Evolutionary conservation across 2,797 vertebrate genomes (phyloP), one percentile per base, ranked within the genome.

Genomic region (Anolis apletophallus): DNA sequence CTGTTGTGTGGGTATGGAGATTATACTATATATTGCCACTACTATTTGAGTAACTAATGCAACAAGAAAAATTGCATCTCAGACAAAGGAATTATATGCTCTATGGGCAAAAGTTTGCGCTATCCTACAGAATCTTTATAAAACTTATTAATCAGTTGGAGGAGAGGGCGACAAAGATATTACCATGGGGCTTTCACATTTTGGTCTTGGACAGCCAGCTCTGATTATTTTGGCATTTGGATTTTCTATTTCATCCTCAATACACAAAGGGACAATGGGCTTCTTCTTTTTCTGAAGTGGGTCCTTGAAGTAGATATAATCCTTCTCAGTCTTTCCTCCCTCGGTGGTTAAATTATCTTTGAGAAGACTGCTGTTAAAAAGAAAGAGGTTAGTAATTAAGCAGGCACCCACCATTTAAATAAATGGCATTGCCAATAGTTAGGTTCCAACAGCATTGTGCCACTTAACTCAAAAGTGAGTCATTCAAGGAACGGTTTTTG

Each of bases 191-290:
- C 26, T 69, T 7, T 69, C 26, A n/a, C 40, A 40, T n/a, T 21
- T 61, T 55, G n/a, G 81, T 76, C 83, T 85, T 55, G 73, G 32
- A 12, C 74, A 57, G 72, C 40, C 64, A 40, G 55, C 3, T 21
- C 12, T 54, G 40, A 95, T 90, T 81, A 94, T 89, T 92, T 93
- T 95, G 88, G 81, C 72, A 32, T 92, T 82, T 55, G 93, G 71
- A 14, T 91, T 94, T 83, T 90, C 90, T 75, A 95, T 2, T 86
- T 94, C 93, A 87, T 96, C 94, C 34, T 95, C 93, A 59, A 93
- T 84, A 82, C 91, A 90, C 78, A 96, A 85, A 23, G 96, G 90
- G 29, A 94, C 68, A 23, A 85, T 26, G 26, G 1, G 32, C 83
- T 80, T 85, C 84, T 90, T 83, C 72, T 57, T 87, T 87, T 36